A percentile compares a stretch with the other conserved stretches of the same genome.
Evolutionary conservation across 1,140 invertebrate species (phyloP).

Genomic region (Eurosta solidaginis): DNA sequence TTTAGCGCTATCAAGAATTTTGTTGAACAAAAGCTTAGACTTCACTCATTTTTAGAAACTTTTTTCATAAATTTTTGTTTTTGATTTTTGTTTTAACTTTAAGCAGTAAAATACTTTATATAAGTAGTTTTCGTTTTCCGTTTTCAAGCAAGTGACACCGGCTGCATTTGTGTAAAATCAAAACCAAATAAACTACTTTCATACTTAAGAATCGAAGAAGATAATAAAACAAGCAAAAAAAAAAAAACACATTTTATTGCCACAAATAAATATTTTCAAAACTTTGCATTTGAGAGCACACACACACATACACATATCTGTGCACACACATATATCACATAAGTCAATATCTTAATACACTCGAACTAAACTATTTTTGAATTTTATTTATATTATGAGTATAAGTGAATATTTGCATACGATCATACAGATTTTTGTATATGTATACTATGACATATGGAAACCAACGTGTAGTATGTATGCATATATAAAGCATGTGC

Average conservation of each 20-base stretch:
- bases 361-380: conserved; percentile 2
- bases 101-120: no score
- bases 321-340: neutral
- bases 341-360: neutral
- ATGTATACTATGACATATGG: neutral
- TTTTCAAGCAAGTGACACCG: no score
- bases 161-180: neutral
- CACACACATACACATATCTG: neutral
- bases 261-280: conserved; percentile 25
- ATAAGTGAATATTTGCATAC: neutral
- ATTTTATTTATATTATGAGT: neutral
- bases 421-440: no score
- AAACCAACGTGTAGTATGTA: no score
- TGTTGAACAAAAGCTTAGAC: no score
- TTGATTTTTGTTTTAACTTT: no score
- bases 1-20: no score
- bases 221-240: neutral
- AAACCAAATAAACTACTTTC: conserved; percentile 10
- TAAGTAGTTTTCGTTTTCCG: no score
- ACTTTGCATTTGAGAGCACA: neutral
- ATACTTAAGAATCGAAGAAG: neutral
- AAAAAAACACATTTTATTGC: conserved; percentile 17
- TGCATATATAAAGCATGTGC: no score
- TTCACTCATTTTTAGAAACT: no score
- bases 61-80: no score